phyloP scores from a whole-genome alignment of 2,888 invertebrate species.

The Ernsta delagoae region DNA sequence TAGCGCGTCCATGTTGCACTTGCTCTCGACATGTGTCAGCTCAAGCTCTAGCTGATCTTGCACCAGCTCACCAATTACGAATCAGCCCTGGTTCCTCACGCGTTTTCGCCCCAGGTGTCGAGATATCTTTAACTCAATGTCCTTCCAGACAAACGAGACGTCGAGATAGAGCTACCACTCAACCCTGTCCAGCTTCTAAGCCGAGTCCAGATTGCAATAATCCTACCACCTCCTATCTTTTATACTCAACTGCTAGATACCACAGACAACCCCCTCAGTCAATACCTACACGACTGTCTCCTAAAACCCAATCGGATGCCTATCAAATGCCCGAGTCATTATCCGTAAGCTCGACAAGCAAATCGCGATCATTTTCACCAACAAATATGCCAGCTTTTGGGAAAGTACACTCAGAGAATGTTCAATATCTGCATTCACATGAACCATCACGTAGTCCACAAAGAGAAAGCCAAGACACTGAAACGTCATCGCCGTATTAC shows the following conservation, averaged over 20 bases:
- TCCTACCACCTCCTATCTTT: conserved; percentile 53
- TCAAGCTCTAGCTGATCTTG: conserved; percentile 57
- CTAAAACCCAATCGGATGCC: conserved; percentile 15
- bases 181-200: conserved; percentile 51
- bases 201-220: conserved; percentile 50
- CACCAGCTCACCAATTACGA: conserved; percentile 47
- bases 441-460: conserved; percentile 3
- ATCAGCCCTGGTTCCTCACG: conserved; percentile 48
- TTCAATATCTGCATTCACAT: conserved; percentile 12
- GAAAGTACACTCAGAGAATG: conserved; percentile 6
- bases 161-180: conserved; percentile 38
- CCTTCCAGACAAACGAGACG: conserved; percentile 46
- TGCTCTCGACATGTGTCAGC: conserved; percentile 66
- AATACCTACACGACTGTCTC: conserved; percentile 37
- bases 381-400: neutral
- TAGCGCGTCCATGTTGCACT: conserved; percentile 65
- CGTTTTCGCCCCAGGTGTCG: conserved; percentile 54
- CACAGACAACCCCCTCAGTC: conserved; percentile 27
- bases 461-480: conserved; percentile 36
- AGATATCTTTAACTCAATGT: conserved; percentile 59
- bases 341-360: neutral
- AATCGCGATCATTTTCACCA: conserved; percentile 20
- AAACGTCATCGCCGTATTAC: conserved; percentile 41
- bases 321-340: conserved; percentile 2
- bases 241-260: conserved; percentile 51